Evolutionary conservation across 2,113 vertebrate genomes (phyloP), one percentile per base, ranked within the genome.

Genomic region (Aphelocoma coerulescens): DNA sequence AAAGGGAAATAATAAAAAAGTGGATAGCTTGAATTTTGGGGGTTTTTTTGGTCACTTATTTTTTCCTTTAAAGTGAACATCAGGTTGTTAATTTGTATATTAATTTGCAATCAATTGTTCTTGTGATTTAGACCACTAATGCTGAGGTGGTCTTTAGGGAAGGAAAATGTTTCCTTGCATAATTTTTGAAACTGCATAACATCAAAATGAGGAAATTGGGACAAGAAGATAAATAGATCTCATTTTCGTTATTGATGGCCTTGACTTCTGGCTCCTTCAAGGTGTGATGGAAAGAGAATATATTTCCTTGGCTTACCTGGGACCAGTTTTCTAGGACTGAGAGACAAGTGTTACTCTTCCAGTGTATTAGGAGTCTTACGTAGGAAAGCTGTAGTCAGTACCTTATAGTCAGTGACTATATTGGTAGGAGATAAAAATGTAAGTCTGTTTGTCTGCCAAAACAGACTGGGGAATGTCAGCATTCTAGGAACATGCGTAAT

Each of bases 381-480:
- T 74, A 91, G 69, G 33, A 89, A 89, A 75, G 12, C 73, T 75
- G 18, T 52, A 94, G 33, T 91, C 79, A 76, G 23, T 93, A 82
- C 27, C 30, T 65, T 78, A 35, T n/a, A 85, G 52, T 92, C 77
- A 75, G 13, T 78, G 81, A 63, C 62, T 87, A 7, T 63, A 48
- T 87, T 78, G 85, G 87, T 32, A 75, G 49, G 66, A 93, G 88
- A 87, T 55, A 89, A 94, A 93, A 95, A 88, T 85, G 13, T 67
- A 74, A 35, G 13, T 76, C 44, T 83, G 33, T 80, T 92, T 92
- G 80, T 92, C 95, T 96, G 89, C 57, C 87, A 96, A 81, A 84
- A 55, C 84, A 94, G 89, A 77, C 91, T 91, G 83, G 88, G 39
- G 26, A 93, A 74, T 86, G 74, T 89, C 81, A 87, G 77, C 35